These are phyloP conservation scores for Drosophila dunni DNA, from an alignment of 1,140 invertebrate species.

Conservation along the genomic window DNA sequence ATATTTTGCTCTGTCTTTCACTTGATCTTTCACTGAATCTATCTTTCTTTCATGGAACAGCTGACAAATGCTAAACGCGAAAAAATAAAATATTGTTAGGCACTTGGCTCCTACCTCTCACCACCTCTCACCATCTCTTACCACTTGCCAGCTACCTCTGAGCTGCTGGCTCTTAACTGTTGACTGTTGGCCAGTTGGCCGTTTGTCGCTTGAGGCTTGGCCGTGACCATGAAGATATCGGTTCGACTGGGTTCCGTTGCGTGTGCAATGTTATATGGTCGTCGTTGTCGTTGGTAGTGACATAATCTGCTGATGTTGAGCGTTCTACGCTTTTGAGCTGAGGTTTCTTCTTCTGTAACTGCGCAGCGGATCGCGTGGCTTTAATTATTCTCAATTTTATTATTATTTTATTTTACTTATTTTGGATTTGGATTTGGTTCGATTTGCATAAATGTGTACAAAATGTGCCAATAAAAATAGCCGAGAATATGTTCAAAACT, in stretches of 20 bases:
- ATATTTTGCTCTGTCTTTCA: conserved; percentile 6
- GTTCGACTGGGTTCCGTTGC: conserved; percentile 53
- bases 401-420: conserved; percentile 13
- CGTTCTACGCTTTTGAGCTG: conserved; percentile 51
- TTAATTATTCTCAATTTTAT: conserved; percentile 24
- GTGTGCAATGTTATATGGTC: conserved; percentile 64
- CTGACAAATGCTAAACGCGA: conserved; percentile 64
- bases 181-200: conserved; percentile 29
- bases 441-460: conserved; percentile 76
- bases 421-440: conserved; percentile 35
- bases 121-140: not conserved
- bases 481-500: conserved; percentile 63
- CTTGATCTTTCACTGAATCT: conserved; percentile 14
- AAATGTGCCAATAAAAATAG: conserved; percentile 82
- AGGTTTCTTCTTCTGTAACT: conserved; percentile 75
- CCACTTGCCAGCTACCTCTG: not conserved
- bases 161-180: conserved; percentile 9
- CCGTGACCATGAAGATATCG: conserved; percentile 71
- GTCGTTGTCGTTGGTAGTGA: conserved; percentile 45
- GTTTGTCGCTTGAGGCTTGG: conserved; percentile 61
- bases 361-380: conserved; percentile 68
- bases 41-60: conserved; percentile 50
- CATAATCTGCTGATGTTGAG: conserved; percentile 78
- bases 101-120: conserved; percentile 1
- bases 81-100: conserved; percentile 27